Evolutionary conservation across 2,888 invertebrate genomes (phyloP).

Genomic region (Microctonus brassicae): DNA sequence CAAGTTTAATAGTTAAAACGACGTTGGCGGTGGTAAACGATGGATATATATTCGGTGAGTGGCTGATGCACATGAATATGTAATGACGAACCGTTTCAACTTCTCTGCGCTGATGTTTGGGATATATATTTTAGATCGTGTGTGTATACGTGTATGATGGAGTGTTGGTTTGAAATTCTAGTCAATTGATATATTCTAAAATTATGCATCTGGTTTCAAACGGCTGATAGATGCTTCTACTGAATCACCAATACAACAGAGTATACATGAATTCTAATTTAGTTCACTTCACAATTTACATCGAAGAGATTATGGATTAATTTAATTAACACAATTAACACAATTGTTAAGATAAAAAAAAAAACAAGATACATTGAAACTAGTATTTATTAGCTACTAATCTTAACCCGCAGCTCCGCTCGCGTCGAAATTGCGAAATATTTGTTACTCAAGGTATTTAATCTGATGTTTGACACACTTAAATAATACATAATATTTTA

Average conservation of each 20-base stretch:
- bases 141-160: neutral
- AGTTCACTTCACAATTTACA: neutral
- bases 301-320: neutral
- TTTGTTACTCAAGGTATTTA: too few relatives aligned
- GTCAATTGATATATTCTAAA: slow-evolving; percentile 35
- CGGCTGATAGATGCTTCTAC: slow-evolving; percentile 24
- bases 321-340: neutral
- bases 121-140: neutral
- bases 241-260: slow-evolving; percentile 9
- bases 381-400: too few relatives aligned
- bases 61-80: slow-evolving; percentile 31
- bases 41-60: neutral
- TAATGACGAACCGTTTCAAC: slow-evolving; percentile 28
- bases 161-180: slow-evolving; percentile 15
- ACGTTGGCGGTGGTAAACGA: neutral
- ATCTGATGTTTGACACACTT: too few relatives aligned
- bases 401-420: too few relatives aligned
- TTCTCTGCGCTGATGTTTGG: neutral
- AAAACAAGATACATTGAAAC: too few relatives aligned
- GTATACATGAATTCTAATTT: neutral
- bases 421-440: too few relatives aligned
- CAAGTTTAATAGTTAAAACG: neutral
- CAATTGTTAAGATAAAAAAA: too few relatives aligned
- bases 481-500: too few relatives aligned
- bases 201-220: slow-evolving; percentile 30